Conservation (phyloP, 2,797 vertebrate genomes). For the Poeciliopsis presidionis region DNA sequence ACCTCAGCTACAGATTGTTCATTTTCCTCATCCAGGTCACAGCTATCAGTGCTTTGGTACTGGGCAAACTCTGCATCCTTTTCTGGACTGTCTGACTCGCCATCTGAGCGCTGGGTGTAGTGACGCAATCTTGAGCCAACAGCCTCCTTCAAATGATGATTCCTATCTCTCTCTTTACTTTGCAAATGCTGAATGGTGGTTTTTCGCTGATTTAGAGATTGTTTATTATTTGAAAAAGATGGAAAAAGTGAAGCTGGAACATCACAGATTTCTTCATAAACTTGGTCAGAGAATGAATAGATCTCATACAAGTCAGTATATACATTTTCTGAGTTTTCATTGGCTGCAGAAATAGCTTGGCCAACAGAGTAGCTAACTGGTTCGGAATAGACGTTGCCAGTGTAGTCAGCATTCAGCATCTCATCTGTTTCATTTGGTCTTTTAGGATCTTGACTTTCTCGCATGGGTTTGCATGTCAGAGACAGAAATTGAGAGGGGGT, state of each 20-base stretch:
- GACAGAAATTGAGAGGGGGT: not conserved
- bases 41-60: conserved; percentile 92
- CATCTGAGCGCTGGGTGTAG: conserved; percentile 93
- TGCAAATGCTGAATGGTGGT: conserved; percentile 73
- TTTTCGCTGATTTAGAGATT: conserved; percentile 63
- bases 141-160: conserved; percentile 87
- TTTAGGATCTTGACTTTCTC: conserved; percentile 76
- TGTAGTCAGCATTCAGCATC: conserved; percentile 86
- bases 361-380: conserved; percentile 79
- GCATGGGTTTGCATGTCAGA: not conserved
- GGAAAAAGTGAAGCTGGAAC: conserved; percentile 20
- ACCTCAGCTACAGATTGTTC: conserved; percentile 88
- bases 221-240: conserved; percentile 18
- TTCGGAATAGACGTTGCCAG: conserved; percentile 89
- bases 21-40: conserved; percentile 93
- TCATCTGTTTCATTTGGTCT: conserved; percentile 86
- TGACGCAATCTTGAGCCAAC: conserved; percentile 94
- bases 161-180: conserved; percentile 72
- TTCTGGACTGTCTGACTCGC: conserved; percentile 95
- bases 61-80: conserved; percentile 96
- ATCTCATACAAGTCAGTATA: conserved; percentile 90
- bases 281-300: conserved; percentile 88
- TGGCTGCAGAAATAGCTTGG: conserved; percentile 26
- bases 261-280: conserved; percentile 87
- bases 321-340: conserved; percentile 43